Base-by-base conservation (phyloP, 2,113 vertebrate genomes). In the Pseudolaguvia tuberculata region DNA sequence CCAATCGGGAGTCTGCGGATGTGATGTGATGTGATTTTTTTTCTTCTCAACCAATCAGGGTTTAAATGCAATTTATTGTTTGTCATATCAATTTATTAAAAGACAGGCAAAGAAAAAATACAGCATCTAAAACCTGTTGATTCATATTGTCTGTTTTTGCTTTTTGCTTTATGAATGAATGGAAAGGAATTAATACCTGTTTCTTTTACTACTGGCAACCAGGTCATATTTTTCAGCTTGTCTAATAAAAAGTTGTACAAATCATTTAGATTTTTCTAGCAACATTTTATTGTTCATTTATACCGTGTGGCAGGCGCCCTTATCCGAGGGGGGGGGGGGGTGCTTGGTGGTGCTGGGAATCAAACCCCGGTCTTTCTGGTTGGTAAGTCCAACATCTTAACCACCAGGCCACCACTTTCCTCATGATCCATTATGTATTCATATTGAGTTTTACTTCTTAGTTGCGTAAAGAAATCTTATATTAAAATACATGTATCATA, bases 171-270 rank as follows among this genome's bases (percentile, higher is more conserved):
- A 72, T 59, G 23, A 10, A 35, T 55, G 42, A 73, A 59, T 78
- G 65, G 66, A n/a, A n/a, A n/a, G n/a, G n/a, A n/a, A n/a, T 62
- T 51, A 73, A 35, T 73, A 35, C 71, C 70, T 29, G 57, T 56
- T 61, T 81, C 35, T 42, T 67, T 53, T 29, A 47, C 48, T 53
- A 62, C 45, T 25, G 70, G 39, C 45, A 27, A 27, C 27, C 61
- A 20, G 42, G 20, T 45, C 42, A 23, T 9, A 42, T 62, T 67
- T 12, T 57, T 75, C n/a, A 71, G 42, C 55, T 72, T 81, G 66
- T 58, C 53, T 62, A 50, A 77, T 57, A 7, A 31, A 78, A 20
- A 56, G 35, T 58, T 23, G 59, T 56, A n/a, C n/a, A 57, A 47
- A 65, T 47, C 6, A 23, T 45, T 45, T 15, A 15, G 14, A 23